phyloP scores from a whole-genome alignment of 2,888 invertebrate genomes.

The Desoria tigrina region DNA sequence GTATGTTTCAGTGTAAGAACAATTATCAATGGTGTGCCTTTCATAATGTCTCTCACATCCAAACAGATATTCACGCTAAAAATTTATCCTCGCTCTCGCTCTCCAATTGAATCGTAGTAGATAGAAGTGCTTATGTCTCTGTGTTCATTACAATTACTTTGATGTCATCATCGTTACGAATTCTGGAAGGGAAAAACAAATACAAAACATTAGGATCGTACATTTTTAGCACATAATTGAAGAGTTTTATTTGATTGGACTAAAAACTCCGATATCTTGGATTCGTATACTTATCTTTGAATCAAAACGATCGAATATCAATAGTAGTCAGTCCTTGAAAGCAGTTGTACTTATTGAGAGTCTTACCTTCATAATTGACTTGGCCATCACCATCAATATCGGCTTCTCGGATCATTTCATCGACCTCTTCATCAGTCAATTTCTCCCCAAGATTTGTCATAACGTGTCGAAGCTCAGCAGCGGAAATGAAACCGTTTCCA shows the following conservation, averaged over 20 bases:
- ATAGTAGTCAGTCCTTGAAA: no score
- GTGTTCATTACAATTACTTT: conserved; percentile 71
- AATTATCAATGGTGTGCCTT: conserved; percentile 32
- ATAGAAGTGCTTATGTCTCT: conserved; percentile 32
- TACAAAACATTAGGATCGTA: no score
- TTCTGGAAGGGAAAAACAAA: conserved; percentile 74
- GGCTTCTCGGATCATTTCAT: conserved; percentile 98
- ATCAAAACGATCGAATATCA: no score
- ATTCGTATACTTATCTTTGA: no score
- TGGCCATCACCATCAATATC: conserved; percentile 99
- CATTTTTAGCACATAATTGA: no score
- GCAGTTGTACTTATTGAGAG: no score
- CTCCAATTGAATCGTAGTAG: conserved; percentile 38
- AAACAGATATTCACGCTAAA: conserved; percentile 46
- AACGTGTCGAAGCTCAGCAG: conserved; percentile 96
- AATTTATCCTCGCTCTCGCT: conserved; percentile 45
- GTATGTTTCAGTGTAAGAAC: conserved; percentile 3
- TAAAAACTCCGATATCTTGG: no score
- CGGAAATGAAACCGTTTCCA: conserved; percentile 98
- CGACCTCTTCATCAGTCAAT: conserved; percentile 97
- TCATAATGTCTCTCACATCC: conserved; percentile 47
- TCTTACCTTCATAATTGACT: conserved; percentile 86
- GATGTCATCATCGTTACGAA: conserved; percentile 99
- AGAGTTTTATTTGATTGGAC: no score
- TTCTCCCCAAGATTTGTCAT: conserved; percentile 99